Conservation (phyloP, 2,797 vertebrate genomes). For the Gallinago solitaria region DNA sequence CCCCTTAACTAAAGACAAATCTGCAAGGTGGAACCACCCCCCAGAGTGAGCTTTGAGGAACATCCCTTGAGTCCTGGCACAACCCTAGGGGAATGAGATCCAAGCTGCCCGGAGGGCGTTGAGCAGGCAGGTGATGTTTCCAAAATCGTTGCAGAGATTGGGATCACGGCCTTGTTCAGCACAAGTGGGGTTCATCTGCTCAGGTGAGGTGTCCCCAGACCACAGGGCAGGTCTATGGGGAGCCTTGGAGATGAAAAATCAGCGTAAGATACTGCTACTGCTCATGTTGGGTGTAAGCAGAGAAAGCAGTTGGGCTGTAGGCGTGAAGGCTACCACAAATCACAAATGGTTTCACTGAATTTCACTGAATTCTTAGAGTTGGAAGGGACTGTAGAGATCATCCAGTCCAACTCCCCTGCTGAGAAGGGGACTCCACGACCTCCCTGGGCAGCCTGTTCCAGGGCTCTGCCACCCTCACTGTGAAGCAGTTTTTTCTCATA, state of each 20-base stretch:
- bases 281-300: not conserved
- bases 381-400: too few species aligned
- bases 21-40: not conserved
- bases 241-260: not conserved
- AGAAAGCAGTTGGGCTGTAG: not conserved
- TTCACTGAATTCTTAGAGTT: too few species aligned
- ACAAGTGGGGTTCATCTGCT: not conserved
- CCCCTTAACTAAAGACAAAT: not conserved
- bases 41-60: not conserved
- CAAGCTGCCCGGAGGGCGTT: rapidly evolving
- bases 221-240: rapidly evolving
- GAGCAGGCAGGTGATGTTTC: not conserved
- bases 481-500: too few species aligned
- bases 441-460: too few species aligned
- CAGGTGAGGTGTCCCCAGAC: not conserved
- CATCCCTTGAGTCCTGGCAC: not conserved
- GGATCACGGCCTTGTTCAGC: not conserved
- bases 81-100: not conserved
- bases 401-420: too few species aligned
- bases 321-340: not conserved
- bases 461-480: too few species aligned
- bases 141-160: not conserved
- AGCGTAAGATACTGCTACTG: not conserved
- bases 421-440: too few species aligned
- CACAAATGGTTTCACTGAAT: not conserved